A percentile compares a stretch with the other conserved stretches of the same genome.
Conservation (phyloP, 2,888 invertebrate genomes). For the Drosophila limbata region DNA sequence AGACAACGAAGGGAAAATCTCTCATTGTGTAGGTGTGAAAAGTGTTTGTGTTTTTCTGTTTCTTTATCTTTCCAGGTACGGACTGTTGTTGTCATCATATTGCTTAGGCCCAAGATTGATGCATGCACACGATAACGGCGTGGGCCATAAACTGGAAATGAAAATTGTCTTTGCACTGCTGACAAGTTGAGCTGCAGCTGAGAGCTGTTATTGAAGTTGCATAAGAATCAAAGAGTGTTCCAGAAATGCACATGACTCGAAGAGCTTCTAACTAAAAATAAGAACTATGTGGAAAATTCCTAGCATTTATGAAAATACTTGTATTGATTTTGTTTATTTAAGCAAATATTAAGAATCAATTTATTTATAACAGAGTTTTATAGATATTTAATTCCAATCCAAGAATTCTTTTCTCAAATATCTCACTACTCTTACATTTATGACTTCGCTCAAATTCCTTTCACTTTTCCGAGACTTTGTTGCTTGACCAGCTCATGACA, state of each 20-base stretch:
- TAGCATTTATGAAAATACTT: too few species aligned
- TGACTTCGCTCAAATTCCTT: neutral
- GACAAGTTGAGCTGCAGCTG: conserved; percentile 50
- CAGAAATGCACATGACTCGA: conserved; percentile 8
- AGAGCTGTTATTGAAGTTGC: conserved; percentile 1
- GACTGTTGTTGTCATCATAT: conserved; percentile 54
- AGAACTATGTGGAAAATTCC: too few species aligned
- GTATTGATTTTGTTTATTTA: too few species aligned
- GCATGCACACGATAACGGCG: conserved; percentile 52
- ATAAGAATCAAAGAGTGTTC: conserved; percentile 1
- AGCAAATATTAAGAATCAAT: too few species aligned
- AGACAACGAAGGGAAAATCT: conserved; percentile 11
- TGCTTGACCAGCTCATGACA: neutral
- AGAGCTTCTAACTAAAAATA: neutral
- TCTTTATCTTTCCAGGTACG: conserved; percentile 60
- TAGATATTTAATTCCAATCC: too few species aligned
- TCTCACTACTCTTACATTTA: too few species aligned
- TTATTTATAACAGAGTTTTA: too few species aligned
- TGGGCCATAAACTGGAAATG: conserved; percentile 29
- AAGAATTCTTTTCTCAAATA: too few species aligned
- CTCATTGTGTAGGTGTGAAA: conserved; percentile 61
- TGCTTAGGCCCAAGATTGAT: conserved; percentile 62
- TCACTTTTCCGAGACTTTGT: conserved; percentile 3
- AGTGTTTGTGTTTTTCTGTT: conserved; percentile 36
- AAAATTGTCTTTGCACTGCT: conserved; percentile 13